phyloP scores from a whole-genome alignment of 1,140 invertebrate species.

The Tetranychus cinnabarinus region DNA sequence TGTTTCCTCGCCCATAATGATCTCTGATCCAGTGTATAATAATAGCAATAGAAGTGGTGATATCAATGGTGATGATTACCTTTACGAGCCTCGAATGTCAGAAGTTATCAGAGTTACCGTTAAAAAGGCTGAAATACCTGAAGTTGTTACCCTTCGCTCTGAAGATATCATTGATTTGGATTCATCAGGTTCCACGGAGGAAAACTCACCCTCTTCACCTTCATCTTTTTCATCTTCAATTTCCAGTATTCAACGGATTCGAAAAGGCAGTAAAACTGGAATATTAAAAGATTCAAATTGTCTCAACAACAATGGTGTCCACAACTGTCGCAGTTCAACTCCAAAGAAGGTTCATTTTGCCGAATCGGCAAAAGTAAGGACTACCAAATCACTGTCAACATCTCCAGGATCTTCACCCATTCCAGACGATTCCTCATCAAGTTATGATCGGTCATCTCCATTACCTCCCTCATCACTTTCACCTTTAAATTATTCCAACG shows the following conservation, averaged over 20 bases:
- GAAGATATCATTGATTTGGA: not conserved
- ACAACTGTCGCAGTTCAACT: not conserved
- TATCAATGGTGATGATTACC: not conserved
- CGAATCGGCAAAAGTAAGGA: not conserved
- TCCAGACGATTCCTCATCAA: too few species aligned
- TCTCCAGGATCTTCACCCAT: not conserved
- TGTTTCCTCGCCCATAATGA: not conserved
- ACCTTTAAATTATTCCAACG: not conserved
- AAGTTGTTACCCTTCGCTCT: not conserved
- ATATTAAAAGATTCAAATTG: not conserved
- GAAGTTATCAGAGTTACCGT: not conserved
- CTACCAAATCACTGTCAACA: not conserved
- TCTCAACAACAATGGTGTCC: not conserved
- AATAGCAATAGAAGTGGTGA: not conserved
- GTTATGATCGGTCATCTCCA: too few species aligned
- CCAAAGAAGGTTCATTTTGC: not conserved
- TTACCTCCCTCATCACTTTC: too few species aligned
- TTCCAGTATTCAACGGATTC: too few species aligned
- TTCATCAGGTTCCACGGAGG: too few species aligned
- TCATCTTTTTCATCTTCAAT: too few species aligned
- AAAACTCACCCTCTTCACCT: too few species aligned
- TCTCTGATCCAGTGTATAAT: not conserved
- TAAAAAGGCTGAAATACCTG: not conserved
- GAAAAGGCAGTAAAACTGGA: not conserved
- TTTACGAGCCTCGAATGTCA: not conserved